phyloP scores from a whole-genome alignment of 2,113 vertebrate genomes.

The Haemorhous mexicanus region DNA sequence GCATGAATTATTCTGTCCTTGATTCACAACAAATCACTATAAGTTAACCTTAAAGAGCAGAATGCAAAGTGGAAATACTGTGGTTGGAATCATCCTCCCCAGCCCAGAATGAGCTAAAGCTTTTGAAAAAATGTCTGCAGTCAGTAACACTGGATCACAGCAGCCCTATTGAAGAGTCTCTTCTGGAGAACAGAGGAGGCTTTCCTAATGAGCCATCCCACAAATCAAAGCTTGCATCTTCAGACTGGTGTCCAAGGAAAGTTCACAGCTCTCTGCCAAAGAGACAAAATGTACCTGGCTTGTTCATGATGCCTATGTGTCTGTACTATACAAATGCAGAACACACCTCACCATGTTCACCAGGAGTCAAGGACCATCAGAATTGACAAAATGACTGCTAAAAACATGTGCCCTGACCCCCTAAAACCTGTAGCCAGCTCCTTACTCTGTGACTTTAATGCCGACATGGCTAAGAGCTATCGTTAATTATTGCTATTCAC shows the following conservation, averaged over 20 bases:
- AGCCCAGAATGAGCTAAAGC: neutral
- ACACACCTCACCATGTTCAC: neutral
- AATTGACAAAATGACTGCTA: neutral
- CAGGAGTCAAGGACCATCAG: neutral
- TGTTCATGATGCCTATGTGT: neutral
- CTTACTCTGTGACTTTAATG: neutral
- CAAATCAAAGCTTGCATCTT: neutral
- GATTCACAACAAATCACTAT: neutral
- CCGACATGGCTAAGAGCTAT: neutral
- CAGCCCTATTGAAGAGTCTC: neutral
- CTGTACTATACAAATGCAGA: neutral
- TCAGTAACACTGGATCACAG: neutral
- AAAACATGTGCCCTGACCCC: neutral
- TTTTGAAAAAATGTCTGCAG: neutral
- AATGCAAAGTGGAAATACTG: neutral
- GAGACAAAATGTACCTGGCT: neutral
- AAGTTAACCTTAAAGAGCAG: conserved; percentile 9
- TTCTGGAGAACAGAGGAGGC: neutral
- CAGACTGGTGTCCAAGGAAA: neutral
- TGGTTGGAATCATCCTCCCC: neutral
- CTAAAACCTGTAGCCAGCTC: neutral
- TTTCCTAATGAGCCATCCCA: neutral
- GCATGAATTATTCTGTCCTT: neutral
- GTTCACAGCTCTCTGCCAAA: neutral
- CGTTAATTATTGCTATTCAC: neutral